Conservation (phyloP, 2,888 invertebrate genomes). For the Balanococcus diminutus region DNA sequence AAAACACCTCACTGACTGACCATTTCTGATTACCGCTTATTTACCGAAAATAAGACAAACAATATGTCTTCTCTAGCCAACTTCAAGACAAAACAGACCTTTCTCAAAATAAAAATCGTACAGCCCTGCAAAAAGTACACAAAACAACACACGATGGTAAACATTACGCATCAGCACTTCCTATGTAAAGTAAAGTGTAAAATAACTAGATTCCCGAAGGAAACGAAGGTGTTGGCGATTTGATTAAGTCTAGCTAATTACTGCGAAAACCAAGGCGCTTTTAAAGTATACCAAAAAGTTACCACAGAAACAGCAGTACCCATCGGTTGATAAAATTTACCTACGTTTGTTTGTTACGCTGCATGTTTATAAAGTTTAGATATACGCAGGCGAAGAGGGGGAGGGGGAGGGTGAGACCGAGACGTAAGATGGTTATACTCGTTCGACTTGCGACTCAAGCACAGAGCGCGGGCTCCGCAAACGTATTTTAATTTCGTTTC, state of each 20-base stretch:
- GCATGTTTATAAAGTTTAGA: neutral
- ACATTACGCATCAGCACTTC: neutral
- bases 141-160: neutral
- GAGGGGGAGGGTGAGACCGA: no score
- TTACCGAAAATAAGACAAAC: no score
- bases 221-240: constrained; percentile 14
- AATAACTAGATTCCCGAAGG: neutral
- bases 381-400: no score
- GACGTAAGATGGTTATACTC: neutral
- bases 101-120: no score
- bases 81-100: no score
- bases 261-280: constrained; percentile 19
- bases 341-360: neutral
- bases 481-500: constrained; percentile 39
- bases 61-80: no score
- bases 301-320: constrained; percentile 28
- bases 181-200: neutral
- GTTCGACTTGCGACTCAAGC: neutral
- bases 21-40: no score
- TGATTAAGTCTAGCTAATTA: constrained; percentile 31
- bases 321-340: constrained; percentile 40
- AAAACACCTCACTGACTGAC: no score
- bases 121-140: no score
- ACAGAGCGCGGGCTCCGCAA: neutral
- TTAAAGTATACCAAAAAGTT: constrained; percentile 30